phyloP scores from a whole-genome alignment of 2,797 vertebrate species.

The Taenioides sp. region DNA sequence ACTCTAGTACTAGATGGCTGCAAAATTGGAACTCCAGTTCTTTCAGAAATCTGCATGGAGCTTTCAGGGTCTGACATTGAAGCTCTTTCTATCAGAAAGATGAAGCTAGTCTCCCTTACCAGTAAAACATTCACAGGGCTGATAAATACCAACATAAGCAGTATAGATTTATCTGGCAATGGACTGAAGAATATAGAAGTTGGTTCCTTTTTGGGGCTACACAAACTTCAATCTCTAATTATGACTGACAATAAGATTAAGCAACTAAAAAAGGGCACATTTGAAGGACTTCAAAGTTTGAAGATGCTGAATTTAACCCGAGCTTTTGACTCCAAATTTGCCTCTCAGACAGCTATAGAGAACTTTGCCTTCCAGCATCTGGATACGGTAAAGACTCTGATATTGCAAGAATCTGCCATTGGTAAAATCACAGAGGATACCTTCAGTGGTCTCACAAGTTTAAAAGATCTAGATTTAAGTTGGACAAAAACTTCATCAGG shows the following conservation, averaged over 20 bases:
- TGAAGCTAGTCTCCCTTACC: constrained; percentile 66
- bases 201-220: constrained; percentile 83
- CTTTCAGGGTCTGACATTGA: constrained; percentile 80
- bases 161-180: constrained; percentile 85
- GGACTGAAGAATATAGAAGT: constrained; percentile 70
- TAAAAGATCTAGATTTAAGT: constrained; percentile 82
- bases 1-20: constrained; percentile 80
- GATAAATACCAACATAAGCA: constrained; percentile 78
- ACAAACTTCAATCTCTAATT: constrained; percentile 77
- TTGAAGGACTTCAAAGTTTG: constrained; percentile 82
- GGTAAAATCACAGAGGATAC: constrained; percentile 70
- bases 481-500: constrained; percentile 71
- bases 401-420: constrained; percentile 78
- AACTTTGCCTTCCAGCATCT: constrained; percentile 86
- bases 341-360: constrained; percentile 65
- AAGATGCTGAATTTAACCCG: constrained; percentile 79
- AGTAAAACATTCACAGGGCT: constrained; percentile 81
- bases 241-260: constrained; percentile 81
- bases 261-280: constrained; percentile 73
- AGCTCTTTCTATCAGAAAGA: constrained; percentile 78
- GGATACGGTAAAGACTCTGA: constrained; percentile 78
- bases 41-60: constrained; percentile 77
- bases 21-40: constrained; percentile 57
- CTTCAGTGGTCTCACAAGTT: constrained; percentile 84
- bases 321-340: constrained; percentile 69